phyloP scores from a whole-genome alignment of 53 echinoderm and acorn worm genomes.

The Mesocentrotus franciscanus region DNA sequence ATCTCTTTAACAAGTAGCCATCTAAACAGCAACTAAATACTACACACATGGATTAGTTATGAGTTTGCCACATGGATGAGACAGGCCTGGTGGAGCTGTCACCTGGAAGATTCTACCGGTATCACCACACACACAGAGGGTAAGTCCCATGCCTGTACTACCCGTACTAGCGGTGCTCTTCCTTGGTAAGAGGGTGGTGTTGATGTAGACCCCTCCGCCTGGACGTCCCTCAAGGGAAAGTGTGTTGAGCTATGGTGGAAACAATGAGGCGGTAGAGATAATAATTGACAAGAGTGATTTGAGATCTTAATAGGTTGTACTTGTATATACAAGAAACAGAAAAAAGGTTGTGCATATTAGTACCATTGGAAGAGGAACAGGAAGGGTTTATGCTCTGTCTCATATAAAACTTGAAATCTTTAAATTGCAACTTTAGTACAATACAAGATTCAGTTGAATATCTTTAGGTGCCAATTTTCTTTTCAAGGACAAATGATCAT shows the following conservation, averaged over 20 bases:
- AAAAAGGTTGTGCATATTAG: background rate
- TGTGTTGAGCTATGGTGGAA: background rate
- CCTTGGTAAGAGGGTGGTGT: conserved; percentile 56
- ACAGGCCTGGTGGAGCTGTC: background rate
- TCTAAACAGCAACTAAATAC: background rate
- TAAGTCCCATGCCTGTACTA: background rate
- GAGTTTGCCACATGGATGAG: conserved; percentile 45
- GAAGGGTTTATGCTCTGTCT: background rate
- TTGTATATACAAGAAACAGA: background rate
- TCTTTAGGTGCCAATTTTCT: too few relatives aligned
- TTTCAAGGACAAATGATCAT: too few relatives aligned
- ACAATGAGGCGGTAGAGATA: background rate
- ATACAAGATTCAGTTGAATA: too few relatives aligned
- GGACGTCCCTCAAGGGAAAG: conserved; percentile 34
- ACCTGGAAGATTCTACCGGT: conserved; percentile 59
- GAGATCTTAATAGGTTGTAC: background rate
- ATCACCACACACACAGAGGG: conserved; percentile 63
- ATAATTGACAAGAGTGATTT: background rate
- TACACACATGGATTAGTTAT: conserved; percentile 52
- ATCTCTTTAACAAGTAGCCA: background rate
- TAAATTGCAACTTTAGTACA: background rate
- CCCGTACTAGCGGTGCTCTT: conserved; percentile 30
- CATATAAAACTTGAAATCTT: background rate
- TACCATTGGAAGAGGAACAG: background rate
- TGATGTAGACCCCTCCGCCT: conserved; percentile 52